Conservation (phyloP, 2,113 vertebrate species). For the Brachionichthys hirsutus region DNA sequence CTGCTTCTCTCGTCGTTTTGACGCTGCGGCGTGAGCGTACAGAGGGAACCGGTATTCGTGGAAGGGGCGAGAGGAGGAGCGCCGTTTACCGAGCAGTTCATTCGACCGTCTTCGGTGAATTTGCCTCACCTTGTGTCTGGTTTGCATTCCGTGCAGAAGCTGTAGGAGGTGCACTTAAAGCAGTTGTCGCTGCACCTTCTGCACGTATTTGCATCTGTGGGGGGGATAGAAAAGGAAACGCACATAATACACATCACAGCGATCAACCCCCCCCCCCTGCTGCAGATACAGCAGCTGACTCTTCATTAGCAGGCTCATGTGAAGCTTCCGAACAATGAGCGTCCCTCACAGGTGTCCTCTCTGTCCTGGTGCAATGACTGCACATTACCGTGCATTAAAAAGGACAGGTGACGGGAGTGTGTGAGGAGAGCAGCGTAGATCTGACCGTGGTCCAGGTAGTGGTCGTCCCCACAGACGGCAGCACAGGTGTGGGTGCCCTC, state of each 20-base stretch:
- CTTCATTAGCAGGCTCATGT: conserved; percentile 32
- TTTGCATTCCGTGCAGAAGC: conserved; percentile 91
- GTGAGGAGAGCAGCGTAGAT: background rate
- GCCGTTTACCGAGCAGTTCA: conserved; percentile 51
- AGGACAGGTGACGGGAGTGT: background rate
- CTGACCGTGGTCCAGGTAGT: conserved; percentile 89
- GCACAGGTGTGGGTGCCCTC: conserved; percentile 86
- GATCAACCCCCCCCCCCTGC: conserved; percentile 47
- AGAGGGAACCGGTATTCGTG: conserved; percentile 34
- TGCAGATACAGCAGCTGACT: conserved; percentile 34
- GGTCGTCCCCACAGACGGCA: conserved; percentile 82
- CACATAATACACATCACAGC: conserved; percentile 33
- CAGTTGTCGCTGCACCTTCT: conserved; percentile 91
- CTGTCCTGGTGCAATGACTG: background rate
- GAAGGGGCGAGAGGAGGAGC: conserved; percentile 21
- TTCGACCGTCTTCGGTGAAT: conserved; percentile 43
- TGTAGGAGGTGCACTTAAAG: conserved; percentile 85
- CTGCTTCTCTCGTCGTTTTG: background rate
- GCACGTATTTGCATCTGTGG: conserved; percentile 86
- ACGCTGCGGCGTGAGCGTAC: background rate
- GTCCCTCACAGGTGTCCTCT: background rate
- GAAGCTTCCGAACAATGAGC: conserved; percentile 8
- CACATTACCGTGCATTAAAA: too few relatives aligned
- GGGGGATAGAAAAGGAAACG: conserved; percentile 51
- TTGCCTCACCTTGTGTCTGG: conserved; percentile 86